Evolutionary conservation across 2,888 invertebrate genomes (phyloP).

Genomic region (Adelognathus sp.): DNA sequence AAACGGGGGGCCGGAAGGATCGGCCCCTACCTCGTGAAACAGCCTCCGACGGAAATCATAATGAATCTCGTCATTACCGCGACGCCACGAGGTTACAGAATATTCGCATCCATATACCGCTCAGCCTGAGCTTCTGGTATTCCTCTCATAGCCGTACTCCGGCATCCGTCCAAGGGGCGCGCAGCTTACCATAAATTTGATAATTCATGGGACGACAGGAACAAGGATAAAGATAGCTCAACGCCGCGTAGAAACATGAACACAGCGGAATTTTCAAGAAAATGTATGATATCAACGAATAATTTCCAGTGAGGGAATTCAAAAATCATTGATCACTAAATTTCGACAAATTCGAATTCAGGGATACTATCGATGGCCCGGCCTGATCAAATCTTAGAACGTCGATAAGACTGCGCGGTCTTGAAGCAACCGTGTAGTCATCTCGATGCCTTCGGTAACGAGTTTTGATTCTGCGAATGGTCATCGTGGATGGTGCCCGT

Average conservation of each 20-base stretch:
- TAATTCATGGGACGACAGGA: neutral
- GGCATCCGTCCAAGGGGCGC: neutral
- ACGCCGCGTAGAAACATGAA: neutral
- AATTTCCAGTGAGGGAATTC: neutral
- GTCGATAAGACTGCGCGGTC: too few species aligned
- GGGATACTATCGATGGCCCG: too few species aligned
- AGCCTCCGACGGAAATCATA: conserved; percentile 54
- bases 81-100: conserved; percentile 23
- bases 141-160: neutral
- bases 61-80: conserved; percentile 56
- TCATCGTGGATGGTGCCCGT: too few species aligned
- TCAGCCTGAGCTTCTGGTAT: neutral
- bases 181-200: conserved; percentile 8
- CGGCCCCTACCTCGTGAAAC: conserved; percentile 16
- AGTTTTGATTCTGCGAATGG: too few species aligned
- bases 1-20: conserved; percentile 26
- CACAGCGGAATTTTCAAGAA: neutral
- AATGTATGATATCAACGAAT: neutral
- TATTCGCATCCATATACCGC: neutral
- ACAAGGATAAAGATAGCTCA: neutral
- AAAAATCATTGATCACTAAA: neutral
- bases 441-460: too few species aligned
- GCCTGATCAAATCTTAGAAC: too few species aligned
- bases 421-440: too few species aligned
- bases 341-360: too few species aligned